Conservation (phyloP, 37 sponge, comb jelly and placozoan genomes). For the Ephydatia muelleri region DNA sequence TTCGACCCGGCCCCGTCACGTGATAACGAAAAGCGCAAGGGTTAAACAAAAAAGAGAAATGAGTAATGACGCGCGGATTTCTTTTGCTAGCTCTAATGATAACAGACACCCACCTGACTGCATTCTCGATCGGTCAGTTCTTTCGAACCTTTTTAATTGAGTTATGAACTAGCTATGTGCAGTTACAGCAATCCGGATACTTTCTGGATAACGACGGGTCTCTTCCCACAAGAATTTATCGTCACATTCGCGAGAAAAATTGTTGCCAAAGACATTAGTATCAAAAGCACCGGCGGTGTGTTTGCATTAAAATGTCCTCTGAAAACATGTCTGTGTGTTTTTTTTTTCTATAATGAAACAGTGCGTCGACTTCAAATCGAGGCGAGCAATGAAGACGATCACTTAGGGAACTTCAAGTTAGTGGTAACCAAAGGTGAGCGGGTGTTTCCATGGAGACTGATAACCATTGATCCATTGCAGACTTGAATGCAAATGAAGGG, state of each 20-base stretch:
- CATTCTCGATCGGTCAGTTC: constrained; percentile 77
- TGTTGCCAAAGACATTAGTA: neutral
- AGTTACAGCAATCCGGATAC: constrained; percentile 65
- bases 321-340: neutral
- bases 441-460: neutral
- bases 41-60: neutral
- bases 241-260: constrained; percentile 48
- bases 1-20: neutral
- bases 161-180: neutral
- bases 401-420: constrained; percentile 33
- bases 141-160: neutral
- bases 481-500: constrained; percentile 42
- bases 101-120: constrained; percentile 65
- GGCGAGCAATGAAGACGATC: constrained; percentile 24
- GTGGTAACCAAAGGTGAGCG: constrained; percentile 41
- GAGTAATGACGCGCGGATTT: constrained; percentile 2
- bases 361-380: constrained; percentile 21
- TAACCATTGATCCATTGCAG: constrained; percentile 6
- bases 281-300: constrained; percentile 11
- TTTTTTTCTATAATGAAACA: neutral
- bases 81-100: constrained; percentile 68
- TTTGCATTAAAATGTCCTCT: neutral
- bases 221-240: constrained; percentile 83
- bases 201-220: constrained; percentile 80
- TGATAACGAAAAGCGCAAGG: neutral